Percentiles rank a stretch among this genome's conserved stretches.
phyloP scores from a whole-genome alignment of 2,797 vertebrate species.

The Sebastes iracundus region DNA sequence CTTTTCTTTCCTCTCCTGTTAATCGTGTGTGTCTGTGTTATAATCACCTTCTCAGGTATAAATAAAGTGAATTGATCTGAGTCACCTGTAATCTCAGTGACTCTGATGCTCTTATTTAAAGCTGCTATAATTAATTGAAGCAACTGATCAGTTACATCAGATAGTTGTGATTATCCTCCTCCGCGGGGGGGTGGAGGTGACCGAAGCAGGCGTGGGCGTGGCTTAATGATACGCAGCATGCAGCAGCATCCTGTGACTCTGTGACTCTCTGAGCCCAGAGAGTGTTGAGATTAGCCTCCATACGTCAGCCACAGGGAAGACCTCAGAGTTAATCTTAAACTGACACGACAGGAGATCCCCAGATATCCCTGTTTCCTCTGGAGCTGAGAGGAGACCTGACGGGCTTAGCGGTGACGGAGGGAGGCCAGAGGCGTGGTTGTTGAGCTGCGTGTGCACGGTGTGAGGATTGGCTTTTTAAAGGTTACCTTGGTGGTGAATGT shows the following conservation, averaged over 20 bases:
- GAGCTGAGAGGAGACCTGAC: constrained; percentile 26
- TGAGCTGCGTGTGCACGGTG: not conserved
- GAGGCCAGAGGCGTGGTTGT: not conserved
- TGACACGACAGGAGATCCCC: constrained; percentile 53
- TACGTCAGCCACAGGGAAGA: constrained; percentile 45
- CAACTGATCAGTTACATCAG: not conserved
- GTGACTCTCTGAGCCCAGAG: not conserved
- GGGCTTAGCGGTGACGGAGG: constrained; percentile 32
- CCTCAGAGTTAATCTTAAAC: constrained; percentile 74
- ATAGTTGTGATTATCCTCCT: constrained; percentile 11
- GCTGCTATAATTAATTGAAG: not conserved
- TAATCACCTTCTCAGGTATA: no score
- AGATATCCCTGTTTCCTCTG: constrained; percentile 41
- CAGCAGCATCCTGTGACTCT: no score
- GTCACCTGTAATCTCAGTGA: not conserved
- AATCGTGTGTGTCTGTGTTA: not conserved
- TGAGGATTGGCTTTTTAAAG: constrained; percentile 9
- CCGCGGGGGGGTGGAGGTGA: constrained; percentile 5
- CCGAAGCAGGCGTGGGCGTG: constrained; percentile 21
- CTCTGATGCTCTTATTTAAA: constrained; percentile 6
- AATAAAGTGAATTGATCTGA: no score
- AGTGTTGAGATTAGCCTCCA: constrained; percentile 24
- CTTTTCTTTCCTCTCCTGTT: not conserved
- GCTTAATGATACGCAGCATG: not conserved
- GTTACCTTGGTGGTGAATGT: constrained; percentile 17